A percentile compares a stretch with the other conserved stretches of the same genome.
phyloP scores from a whole-genome alignment of 2,888 invertebrate genomes.

The Willowsia nigromaculata region DNA sequence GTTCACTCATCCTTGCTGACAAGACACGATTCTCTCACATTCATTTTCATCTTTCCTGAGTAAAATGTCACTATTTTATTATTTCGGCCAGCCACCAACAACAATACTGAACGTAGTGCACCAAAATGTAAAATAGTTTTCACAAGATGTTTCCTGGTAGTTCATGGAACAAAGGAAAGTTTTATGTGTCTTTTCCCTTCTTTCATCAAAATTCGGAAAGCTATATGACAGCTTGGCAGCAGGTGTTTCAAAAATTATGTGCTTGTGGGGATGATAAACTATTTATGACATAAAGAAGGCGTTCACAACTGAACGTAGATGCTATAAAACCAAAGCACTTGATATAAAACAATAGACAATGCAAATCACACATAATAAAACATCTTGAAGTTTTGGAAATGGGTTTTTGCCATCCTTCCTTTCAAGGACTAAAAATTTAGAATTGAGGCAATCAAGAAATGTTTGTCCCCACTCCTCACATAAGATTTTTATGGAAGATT shows the following conservation, averaged over 20 bases:
- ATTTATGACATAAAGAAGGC: not conserved
- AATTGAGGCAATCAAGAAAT: no score
- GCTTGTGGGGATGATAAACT: not conserved
- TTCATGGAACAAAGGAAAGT: not conserved
- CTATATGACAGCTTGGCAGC: not conserved
- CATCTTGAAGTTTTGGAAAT: no score
- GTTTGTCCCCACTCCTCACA: no score
- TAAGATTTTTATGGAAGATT: no score
- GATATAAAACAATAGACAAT: no score
- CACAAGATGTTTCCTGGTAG: not conserved
- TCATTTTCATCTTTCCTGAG: slow-evolving; percentile 19
- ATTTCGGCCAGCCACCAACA: not conserved
- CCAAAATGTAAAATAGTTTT: not conserved
- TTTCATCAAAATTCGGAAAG: slow-evolving; percentile 4
- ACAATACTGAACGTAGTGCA: not conserved
- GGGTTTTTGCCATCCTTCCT: no score
- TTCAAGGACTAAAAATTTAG: no score
- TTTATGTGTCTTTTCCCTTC: not conserved
- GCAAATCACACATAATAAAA: no score
- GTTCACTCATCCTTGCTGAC: slow-evolving; percentile 41
- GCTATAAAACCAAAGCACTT: not conserved
- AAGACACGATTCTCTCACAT: slow-evolving; percentile 57
- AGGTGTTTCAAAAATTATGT: slow-evolving; percentile 40
- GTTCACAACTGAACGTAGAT: not conserved
- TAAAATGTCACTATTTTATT: slow-evolving; percentile 29